Evolutionary conservation across 92 coral and sea anemone genomes (phyloP).

Genomic region (Desmophyllum pertusum): DNA sequence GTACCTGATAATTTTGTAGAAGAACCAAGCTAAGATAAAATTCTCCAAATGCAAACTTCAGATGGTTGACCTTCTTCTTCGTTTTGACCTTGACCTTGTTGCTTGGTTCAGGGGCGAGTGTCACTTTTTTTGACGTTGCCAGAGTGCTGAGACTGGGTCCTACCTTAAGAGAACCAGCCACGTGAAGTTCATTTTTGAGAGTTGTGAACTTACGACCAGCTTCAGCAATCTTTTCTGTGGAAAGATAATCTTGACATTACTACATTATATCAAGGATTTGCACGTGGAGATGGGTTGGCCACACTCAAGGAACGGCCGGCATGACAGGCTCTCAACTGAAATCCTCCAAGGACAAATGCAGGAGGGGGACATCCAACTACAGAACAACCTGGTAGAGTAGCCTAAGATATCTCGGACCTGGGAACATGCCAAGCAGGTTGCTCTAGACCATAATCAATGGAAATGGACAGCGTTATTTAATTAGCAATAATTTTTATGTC

Average conservation of each 20-base stretch:
- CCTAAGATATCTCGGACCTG: too few relatives aligned
- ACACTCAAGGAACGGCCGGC: too few relatives aligned
- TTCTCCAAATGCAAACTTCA: slow-evolving; percentile 97
- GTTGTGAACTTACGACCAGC: slow-evolving; percentile 89
- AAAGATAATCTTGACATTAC: neutral
- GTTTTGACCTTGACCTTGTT: slow-evolving; percentile 59
- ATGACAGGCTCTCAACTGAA: too few relatives aligned
- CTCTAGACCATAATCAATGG: too few relatives aligned
- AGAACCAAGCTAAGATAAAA: slow-evolving; percentile 92
- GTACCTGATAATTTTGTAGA: slow-evolving; percentile 94
- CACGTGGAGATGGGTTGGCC: too few relatives aligned
- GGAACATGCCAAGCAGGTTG: too few relatives aligned
- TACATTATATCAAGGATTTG: too few relatives aligned
- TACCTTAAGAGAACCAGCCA: slow-evolving; percentile 68
- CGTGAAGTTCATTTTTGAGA: slow-evolving; percentile 84
- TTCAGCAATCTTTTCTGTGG: slow-evolving; percentile 92
- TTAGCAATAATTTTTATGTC: neutral
- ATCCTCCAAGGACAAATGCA: too few relatives aligned
- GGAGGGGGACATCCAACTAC: too few relatives aligned
- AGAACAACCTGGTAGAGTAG: too few relatives aligned
- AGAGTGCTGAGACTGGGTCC: slow-evolving; percentile 78
- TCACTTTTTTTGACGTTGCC: slow-evolving; percentile 64
- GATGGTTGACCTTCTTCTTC: slow-evolving; percentile 77
- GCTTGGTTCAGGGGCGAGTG: slow-evolving; percentile 66
- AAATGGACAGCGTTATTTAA: too few relatives aligned